Evolutionary conservation across 2,113 vertebrate genomes (phyloP), one percentile per base, ranked within the genome.

Genomic region (Megaleporinus macrocephalus): DNA sequence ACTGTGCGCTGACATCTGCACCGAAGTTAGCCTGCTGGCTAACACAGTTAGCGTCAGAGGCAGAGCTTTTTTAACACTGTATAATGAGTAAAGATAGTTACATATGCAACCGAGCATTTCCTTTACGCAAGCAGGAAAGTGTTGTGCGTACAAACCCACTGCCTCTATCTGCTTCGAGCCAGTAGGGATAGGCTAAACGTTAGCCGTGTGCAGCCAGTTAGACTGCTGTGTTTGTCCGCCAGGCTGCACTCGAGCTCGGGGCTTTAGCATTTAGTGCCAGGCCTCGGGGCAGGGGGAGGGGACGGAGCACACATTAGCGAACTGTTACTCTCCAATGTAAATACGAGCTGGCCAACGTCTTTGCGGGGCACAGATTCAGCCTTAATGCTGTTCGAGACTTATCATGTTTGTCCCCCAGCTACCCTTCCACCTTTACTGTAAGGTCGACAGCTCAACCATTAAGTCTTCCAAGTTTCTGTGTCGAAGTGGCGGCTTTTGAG

Each of bases 171-270:
- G 10, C 41, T 44, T 1, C 1, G 4, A 44, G 41, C 4, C 41
- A 44, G 49, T 13, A 3, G 2, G 2, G 1, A 1, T 14, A 1
- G 49, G 49, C 14, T 51, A 15, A 30, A 29, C 62, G 24, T 3
- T 29, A 27, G 27, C 27, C 16, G 57, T 18, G 14, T 22, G 16
- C n/a, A 18, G 65, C 33, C n/a, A 9, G 33, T 13, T 22, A 11
- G 18, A 36, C 20, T 9, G 30, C 16, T 36, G 65, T 18, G 30
- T 68, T 59, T 57, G 27, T 57, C 49, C 5, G 72, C 20, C 33
- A 44, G 61, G 49, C 27, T 24, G 22, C 27, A 90, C 87, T 90
- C 87, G 87, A 92, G 87, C 78, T 84, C 91, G 91, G 81, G 83
- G 92, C 88, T 90, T 87, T 59, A 84, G 81, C 72, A 62, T 33